A percentile compares a stretch with the other conserved stretches of the same genome.
Conservation (phyloP, 1,140 invertebrate genomes). For the Oryctes rhinoceros region DNA sequence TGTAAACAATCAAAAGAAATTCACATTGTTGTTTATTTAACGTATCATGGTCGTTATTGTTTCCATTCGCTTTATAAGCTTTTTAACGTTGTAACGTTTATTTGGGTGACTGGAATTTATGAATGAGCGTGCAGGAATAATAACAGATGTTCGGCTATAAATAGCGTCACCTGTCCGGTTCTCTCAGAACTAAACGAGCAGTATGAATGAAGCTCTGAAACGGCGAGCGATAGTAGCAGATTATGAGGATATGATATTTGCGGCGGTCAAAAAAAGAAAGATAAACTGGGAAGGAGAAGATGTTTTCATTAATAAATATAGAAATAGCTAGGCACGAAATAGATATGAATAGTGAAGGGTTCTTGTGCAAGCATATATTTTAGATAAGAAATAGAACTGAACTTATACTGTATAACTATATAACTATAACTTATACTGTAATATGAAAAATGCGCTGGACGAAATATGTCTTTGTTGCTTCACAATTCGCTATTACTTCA, state of each 20-base stretch:
- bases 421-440: no score
- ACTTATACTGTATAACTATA: no score
- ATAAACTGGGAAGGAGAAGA: not conserved
- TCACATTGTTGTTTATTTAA: no score
- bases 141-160: constrained; percentile 28
- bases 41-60: not conserved
- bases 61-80: not conserved
- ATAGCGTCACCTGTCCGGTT: constrained; percentile 28
- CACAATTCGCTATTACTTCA: no score
- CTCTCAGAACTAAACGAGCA: not conserved
- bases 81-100: not conserved
- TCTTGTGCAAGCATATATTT: not conserved
- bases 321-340: not conserved
- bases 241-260: constrained; percentile 27
- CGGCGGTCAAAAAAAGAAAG: constrained; percentile 6
- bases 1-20: no score
- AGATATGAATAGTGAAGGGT: not conserved
- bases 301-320: constrained; percentile 28
- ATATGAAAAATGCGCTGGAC: no score
- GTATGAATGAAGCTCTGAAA: constrained; percentile 29
- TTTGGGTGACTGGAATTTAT: not conserved
- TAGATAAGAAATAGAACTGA: no score
- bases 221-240: constrained; percentile 8
- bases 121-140: not conserved
- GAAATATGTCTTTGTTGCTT: no score